Percentiles rank a stretch among this genome's conserved stretches.
Evolutionary conservation across 2,113 vertebrate genomes (phyloP).

Genomic region (Tetraodon nigroviridis): DNA sequence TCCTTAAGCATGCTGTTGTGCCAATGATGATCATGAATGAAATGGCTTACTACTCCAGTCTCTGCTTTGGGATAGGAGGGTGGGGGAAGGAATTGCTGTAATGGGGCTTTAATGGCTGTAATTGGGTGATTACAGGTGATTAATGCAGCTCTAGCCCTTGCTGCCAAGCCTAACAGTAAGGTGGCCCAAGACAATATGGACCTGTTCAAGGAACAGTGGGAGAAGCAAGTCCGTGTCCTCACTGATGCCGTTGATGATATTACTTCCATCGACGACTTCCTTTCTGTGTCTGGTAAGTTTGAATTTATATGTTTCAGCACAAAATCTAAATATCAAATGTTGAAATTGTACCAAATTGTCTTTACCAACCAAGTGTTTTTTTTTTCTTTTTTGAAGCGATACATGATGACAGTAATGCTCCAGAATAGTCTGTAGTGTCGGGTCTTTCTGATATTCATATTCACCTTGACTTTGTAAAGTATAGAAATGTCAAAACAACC

Average conservation of each 20-base stretch:
- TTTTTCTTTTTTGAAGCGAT: no score
- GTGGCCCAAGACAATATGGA: slow-evolving; percentile 99
- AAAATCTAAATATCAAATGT: not conserved
- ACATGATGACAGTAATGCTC: no score
- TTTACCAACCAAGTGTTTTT: no score
- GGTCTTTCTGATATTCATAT: slow-evolving; percentile 23
- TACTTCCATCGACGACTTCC: slow-evolving; percentile 98
- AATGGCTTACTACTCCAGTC: slow-evolving; percentile 41
- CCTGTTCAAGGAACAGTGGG: slow-evolving; percentile 97
- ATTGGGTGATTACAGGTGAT: slow-evolving; percentile 87
- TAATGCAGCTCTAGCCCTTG: slow-evolving; percentile 94
- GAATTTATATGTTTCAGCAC: not conserved
- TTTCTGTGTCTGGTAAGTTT: slow-evolving; percentile 90
- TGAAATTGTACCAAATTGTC: not conserved
- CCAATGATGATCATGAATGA: slow-evolving; percentile 47
- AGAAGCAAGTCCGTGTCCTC: slow-evolving; percentile 93
- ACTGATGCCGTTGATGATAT: slow-evolving; percentile 98
- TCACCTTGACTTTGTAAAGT: slow-evolving; percentile 41
- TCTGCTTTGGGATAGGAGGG: slow-evolving; percentile 52
- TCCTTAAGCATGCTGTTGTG: slow-evolving; percentile 32
- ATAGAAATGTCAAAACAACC: slow-evolving; percentile 34
- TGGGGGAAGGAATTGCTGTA: slow-evolving; percentile 44
- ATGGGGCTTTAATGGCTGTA: slow-evolving; percentile 60
- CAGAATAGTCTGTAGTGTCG: slow-evolving; percentile 2
- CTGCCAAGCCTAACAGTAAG: slow-evolving; percentile 98